Percentiles rank a stretch among this genome's conserved stretches.
Evolutionary conservation across 2,113 vertebrate genomes (phyloP).

Genomic region (Fregetta grallaria): DNA sequence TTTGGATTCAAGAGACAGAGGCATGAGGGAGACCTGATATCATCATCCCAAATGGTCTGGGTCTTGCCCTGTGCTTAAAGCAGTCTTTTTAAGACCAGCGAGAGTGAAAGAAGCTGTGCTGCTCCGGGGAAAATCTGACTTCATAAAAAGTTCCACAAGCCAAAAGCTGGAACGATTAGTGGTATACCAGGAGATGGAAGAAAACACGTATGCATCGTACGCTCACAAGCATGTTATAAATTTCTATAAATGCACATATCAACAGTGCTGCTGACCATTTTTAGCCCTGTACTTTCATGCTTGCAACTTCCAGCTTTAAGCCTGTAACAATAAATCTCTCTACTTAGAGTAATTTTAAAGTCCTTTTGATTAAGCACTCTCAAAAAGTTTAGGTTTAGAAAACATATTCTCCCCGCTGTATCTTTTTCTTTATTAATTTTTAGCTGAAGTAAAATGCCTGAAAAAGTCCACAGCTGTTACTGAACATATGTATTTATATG

Average conservation of each 20-base stretch:
- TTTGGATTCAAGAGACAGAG: background rate
- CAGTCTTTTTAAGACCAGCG: background rate
- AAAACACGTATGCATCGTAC: accelerated
- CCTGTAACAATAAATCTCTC: background rate
- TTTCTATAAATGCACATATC: background rate
- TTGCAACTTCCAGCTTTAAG: background rate
- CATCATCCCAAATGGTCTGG: background rate
- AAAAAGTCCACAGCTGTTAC: background rate
- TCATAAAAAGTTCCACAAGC: background rate
- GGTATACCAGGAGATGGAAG: background rate
- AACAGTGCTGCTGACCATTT: background rate
- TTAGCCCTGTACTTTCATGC: background rate
- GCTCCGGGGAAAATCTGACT: conserved; percentile 1
- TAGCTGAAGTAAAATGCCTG: background rate
- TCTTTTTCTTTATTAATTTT: background rate
- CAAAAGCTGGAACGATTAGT: background rate
- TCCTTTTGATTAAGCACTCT: background rate
- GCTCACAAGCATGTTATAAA: background rate
- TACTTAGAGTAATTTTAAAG: background rate
- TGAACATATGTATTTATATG: background rate
- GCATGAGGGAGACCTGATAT: background rate
- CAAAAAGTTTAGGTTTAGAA: background rate
- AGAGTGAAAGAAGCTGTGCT: background rate
- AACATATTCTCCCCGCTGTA: background rate
- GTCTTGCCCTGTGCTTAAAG: background rate